These are phyloP conservation scores for Proteles cristata DNA, from an alignment of 2,113 vertebrate species.

Conservation along the genomic window DNA sequence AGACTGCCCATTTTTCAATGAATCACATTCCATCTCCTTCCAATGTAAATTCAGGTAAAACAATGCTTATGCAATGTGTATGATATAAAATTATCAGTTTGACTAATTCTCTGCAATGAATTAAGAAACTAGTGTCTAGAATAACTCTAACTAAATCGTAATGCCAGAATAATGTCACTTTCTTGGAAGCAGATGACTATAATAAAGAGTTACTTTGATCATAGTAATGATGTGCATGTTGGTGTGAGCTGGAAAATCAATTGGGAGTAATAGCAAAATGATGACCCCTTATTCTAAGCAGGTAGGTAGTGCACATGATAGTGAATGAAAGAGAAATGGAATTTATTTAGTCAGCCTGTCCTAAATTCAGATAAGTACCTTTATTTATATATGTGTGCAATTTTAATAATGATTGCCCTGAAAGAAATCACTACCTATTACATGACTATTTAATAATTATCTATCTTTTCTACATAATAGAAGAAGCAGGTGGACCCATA, in stretches of 20 bases:
- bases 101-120: background rate
- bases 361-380: conserved; percentile 36
- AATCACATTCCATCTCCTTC: background rate
- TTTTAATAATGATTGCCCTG: conserved; percentile 56
- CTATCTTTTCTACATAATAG: conserved; percentile 60
- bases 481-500: conserved; percentile 35
- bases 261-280: background rate
- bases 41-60: background rate
- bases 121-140: background rate
- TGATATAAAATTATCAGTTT: background rate
- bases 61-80: background rate
- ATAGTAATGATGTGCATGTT: background rate
- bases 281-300: background rate
- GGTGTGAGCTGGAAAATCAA: background rate
- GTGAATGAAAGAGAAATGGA: background rate
- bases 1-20: background rate
- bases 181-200: background rate
- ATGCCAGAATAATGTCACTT: background rate
- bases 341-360: background rate
- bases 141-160: background rate
- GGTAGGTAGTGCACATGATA: background rate
- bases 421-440: conserved; percentile 54
- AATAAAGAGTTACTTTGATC: background rate
- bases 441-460: conserved; percentile 64
- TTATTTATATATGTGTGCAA: background rate